phyloP scores from a whole-genome alignment of 2,797 vertebrate species.

The Alcedo atthis region DNA sequence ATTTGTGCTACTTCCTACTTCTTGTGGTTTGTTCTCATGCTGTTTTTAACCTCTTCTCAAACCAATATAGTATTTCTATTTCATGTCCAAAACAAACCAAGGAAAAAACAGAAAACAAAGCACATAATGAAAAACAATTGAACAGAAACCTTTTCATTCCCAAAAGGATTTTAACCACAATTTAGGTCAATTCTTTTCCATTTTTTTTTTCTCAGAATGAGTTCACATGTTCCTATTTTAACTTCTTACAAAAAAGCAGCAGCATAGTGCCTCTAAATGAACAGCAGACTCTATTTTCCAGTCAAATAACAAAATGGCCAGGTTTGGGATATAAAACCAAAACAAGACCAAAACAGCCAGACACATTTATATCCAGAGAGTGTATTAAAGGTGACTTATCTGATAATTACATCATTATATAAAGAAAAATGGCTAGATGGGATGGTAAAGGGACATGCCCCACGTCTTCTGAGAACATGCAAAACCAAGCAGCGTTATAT shows the following conservation, averaged over 20 bases:
- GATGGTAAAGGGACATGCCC: background rate
- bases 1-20: slow-evolving; percentile 32
- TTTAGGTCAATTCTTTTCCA: background rate
- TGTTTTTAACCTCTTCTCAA: slow-evolving; percentile 23
- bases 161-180: background rate
- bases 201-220: background rate
- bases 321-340: background rate
- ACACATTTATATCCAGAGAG: background rate
- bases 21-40: slow-evolving; percentile 46
- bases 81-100: slow-evolving; percentile 63
- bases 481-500: background rate
- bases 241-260: background rate
- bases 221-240: slow-evolving; percentile 12
- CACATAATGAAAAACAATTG: background rate
- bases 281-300: background rate
- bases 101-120: slow-evolving; percentile 32
- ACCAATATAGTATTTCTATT: slow-evolving; percentile 32
- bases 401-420: background rate
- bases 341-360: background rate
- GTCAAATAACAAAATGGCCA: background rate
- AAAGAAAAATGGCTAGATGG: background rate
- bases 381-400: background rate
- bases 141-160: slow-evolving; percentile 28
- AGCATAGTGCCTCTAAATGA: background rate
- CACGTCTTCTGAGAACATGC: background rate